Base-by-base conservation (phyloP, 1,140 invertebrate genomes). In the Penaeus vannamei region DNA sequence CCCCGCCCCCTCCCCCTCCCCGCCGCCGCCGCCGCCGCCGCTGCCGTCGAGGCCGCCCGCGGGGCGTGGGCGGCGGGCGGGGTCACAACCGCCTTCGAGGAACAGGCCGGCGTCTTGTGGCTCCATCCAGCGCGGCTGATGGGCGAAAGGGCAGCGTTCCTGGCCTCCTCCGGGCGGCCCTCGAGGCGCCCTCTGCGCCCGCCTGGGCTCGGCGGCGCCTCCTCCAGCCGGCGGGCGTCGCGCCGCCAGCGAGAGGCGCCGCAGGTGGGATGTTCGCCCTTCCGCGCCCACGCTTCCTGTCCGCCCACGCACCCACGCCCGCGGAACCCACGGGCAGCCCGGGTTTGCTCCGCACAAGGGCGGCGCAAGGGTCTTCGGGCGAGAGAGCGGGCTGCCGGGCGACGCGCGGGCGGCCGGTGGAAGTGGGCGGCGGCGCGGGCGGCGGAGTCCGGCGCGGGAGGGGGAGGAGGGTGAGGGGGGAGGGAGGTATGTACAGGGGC, bases 401-500 rank as follows among this genome's bases (percentile, higher is more conserved):
- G 83, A 23, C 10, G 64, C 10, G 5, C 12, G 80, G 80, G 77
- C 26, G 81, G 61, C 32, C 20, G 62, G 72, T 59, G 10, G 19
- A 8, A 22, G 81, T 32, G 85, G 46, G 72, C 22, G 32, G 80
- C 80, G 80, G 61, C 22, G 85, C 23, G 72, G 59, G 86, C 59
- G 36, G 66, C 82, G 61, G 36, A 69, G 85, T 36, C 26, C 60
- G 53, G 77, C 53, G 77, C 32, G 42, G 86, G 72, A n/a, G 42
- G n/a, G 59, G n/a, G 77, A 62, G 36, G 59, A n/a, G 29, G 14
- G 0, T 17, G 42, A 81, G 42, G 61, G 61, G n/a, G 79, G 80
- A 23, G 61, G 86, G 86, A 62, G n/a, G n/a, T 84, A 88, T 88
- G 66, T 88, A 88, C 87, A 88, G 81, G 81, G 87, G 81, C 69